phyloP scores from a whole-genome alignment of 2,888 invertebrate species.

The Drosophila subsilvestris region DNA sequence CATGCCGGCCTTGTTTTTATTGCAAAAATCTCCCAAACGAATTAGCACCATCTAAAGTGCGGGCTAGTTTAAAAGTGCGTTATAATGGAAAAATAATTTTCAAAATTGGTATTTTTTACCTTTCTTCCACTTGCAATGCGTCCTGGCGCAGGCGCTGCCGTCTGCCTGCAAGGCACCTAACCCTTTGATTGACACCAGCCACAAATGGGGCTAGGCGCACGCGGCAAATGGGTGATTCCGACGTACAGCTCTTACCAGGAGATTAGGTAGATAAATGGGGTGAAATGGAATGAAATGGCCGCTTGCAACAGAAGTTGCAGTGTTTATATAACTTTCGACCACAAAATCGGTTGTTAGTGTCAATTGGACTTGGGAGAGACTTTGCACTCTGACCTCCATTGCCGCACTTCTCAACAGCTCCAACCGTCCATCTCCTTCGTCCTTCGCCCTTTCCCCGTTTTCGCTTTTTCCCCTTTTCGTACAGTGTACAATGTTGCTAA shows the following conservation, averaged over 20 bases:
- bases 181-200: slow-evolving; percentile 66
- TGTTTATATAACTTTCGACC: slow-evolving; percentile 74
- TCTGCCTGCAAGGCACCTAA: slow-evolving; percentile 55
- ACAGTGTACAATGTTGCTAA: slow-evolving; percentile 7
- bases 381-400: slow-evolving; percentile 63
- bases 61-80: too few relatives aligned
- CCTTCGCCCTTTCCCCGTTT: neutral
- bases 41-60: too few relatives aligned
- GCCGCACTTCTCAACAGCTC: too few relatives aligned
- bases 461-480: too few relatives aligned
- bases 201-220: slow-evolving; percentile 57
- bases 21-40: too few relatives aligned
- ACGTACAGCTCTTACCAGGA: neutral
- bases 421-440: neutral
- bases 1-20: too few relatives aligned
- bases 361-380: slow-evolving; percentile 73
- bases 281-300: neutral
- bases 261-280: neutral
- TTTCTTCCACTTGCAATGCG: too few relatives aligned
- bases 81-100: too few relatives aligned
- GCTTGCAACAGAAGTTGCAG: slow-evolving; percentile 33
- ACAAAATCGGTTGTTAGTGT: slow-evolving; percentile 77
- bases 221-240: slow-evolving; percentile 8
- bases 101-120: too few relatives aligned
- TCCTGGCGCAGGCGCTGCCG: neutral